phyloP scores from a whole-genome alignment of 2,888 invertebrate genomes.

The Chaitophorus viminalis region DNA sequence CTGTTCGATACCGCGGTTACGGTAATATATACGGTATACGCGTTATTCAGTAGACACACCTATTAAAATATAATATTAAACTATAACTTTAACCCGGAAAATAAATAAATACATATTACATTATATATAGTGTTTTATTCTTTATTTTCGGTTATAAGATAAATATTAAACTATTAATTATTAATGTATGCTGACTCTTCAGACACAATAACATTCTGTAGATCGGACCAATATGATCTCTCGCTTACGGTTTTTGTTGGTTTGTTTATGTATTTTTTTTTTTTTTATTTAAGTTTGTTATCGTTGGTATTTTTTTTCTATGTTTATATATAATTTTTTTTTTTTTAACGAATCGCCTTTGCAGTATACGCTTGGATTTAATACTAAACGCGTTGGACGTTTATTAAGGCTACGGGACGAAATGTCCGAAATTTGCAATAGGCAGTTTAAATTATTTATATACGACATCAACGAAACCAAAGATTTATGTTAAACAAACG shows the following conservation, averaged over 20 bases:
- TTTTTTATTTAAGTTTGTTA: constrained; percentile 24
- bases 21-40: no score
- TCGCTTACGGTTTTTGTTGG: constrained; percentile 60
- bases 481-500: constrained; percentile 25
- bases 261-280: constrained; percentile 37
- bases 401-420: constrained; percentile 1
- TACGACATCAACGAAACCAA: constrained; percentile 41
- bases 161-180: not conserved
- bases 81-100: no score
- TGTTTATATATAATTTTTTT: constrained; percentile 37
- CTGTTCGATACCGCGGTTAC: no score
- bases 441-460: constrained; percentile 3
- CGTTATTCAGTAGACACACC: no score
- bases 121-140: no score
- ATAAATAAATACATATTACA: no score
- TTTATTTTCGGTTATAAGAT: no score
- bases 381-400: constrained; percentile 3
- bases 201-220: constrained; percentile 2
- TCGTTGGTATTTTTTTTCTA: constrained; percentile 27
- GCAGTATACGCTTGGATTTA: constrained; percentile 20
- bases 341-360: constrained; percentile 27
- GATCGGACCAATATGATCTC: constrained; percentile 58
- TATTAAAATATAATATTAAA: no score
- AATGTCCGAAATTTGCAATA: not conserved
- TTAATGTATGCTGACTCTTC: not conserved